Base-by-base conservation (phyloP, 1,140 invertebrate genomes). In the Atopsyche davidsoni region DNA sequence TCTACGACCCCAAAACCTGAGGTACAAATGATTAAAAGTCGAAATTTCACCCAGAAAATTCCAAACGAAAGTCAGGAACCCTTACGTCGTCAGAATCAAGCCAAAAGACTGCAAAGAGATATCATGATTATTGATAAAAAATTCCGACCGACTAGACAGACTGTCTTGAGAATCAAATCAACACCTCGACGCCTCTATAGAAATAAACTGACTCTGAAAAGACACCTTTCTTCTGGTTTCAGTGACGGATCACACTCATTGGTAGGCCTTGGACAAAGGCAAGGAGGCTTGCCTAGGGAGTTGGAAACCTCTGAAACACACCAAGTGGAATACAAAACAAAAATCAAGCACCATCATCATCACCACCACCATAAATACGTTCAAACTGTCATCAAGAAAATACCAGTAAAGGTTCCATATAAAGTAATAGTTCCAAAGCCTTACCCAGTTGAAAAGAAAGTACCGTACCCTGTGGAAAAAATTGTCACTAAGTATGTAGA, bases 401-500 rank as follows among this genome's bases (percentile, higher is more conserved):
- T 55, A 28, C 53, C 53, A 9, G 64, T 71, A 18, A 66, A 69
- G 55, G 67, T 71, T 13, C 69, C 69, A 16, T 62, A 62, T 36
- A 68, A 70, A 64, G 68, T 74, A 40, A 44, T 57, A 21, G 70
- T 76, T n/a, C 70, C 69, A 7, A 73, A 69, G 55, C 76, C 60
- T 51, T 80, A 62, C 67, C 78, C 72, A 1, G 75, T 83, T 1
- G 80, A 83, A 57, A 81, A 79, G 62, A 78, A 78, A 62, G 76
- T 82, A 1, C 77, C 77, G 4, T 80, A 79, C 42, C 73, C 79
- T 0, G 77, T 81, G 16, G 78, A 82, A 55, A 81, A 79, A 62
- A 68, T 80, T 46, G 67, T 78, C 46, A 73, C 77, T 9, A 79
- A 82, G 58, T 65, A 78, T 1, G 72, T 85, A 0, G 80, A 84